A percentile compares a stretch with the other conserved stretches of the same genome.
phyloP scores from a whole-genome alignment of 2,888 invertebrate genomes.

The Lasioglossum calceatum region DNA sequence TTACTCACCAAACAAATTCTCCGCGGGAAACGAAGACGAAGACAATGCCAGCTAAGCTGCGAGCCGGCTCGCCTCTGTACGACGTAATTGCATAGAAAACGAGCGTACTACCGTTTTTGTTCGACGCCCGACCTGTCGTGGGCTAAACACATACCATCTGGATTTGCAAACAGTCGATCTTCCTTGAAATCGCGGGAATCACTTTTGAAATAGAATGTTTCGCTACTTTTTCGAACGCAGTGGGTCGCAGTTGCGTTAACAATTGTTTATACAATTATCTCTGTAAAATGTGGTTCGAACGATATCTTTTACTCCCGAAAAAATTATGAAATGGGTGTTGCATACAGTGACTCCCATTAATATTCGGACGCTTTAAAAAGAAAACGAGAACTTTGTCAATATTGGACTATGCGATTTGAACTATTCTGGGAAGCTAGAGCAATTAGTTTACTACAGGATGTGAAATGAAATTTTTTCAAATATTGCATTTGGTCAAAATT shows the following conservation, averaged over 20 bases:
- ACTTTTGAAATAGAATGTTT: not conserved
- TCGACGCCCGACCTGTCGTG: constrained; percentile 27
- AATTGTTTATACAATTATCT: no score
- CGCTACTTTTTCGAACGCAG: not conserved
- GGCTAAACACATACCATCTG: not conserved
- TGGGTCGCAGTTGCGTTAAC: not conserved
- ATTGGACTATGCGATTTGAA: no score
- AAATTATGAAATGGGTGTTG: no score
- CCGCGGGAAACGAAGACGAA: constrained; percentile 24
- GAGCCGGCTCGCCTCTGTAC: constrained; percentile 31
- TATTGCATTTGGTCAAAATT: no score
- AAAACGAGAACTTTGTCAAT: no score
- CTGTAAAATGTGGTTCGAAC: no score
- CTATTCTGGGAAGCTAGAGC: no score
- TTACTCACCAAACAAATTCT: constrained; percentile 12
- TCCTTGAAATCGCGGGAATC: not conserved
- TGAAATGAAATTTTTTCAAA: no score
- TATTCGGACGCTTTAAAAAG: no score
- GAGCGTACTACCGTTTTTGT: constrained; percentile 34
- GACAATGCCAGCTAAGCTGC: constrained; percentile 7
- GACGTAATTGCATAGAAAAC: constrained; percentile 69
- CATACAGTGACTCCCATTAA: no score
- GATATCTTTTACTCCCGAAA: no score
- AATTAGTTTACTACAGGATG: no score
- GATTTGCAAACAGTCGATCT: not conserved